Percentiles rank a stretch among this genome's conserved stretches.
Evolutionary conservation across 1,140 invertebrate species (phyloP).

Genomic region (Zaprionus africanus): DNA sequence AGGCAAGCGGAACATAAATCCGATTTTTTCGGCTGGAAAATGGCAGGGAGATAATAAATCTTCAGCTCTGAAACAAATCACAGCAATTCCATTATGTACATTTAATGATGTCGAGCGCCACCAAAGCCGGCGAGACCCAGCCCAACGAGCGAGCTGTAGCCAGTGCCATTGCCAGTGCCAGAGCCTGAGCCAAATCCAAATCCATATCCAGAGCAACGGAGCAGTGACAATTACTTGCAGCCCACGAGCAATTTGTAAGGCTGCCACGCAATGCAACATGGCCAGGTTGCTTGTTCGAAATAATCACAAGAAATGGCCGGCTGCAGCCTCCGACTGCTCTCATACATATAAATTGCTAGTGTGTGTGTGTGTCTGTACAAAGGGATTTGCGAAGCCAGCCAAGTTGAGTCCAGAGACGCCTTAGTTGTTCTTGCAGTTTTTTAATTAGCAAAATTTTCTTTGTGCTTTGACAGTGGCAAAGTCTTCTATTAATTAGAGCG

Average conservation of each 20-base stretch:
- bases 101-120: conserved; percentile 74
- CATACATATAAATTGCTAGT: conserved; percentile 8
- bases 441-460: conserved; percentile 78
- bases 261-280: conserved; percentile 57
- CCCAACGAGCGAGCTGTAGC: conserved; percentile 29
- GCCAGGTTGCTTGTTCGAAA: conserved; percentile 71
- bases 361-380: conserved; percentile 6
- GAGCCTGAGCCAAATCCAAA: conserved; percentile 40
- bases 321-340: conserved; percentile 7
- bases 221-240: conserved; percentile 80
- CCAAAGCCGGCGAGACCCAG: conserved; percentile 12
- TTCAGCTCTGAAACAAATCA: conserved; percentile 71
- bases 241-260: conserved; percentile 72
- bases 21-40: conserved; percentile 78
- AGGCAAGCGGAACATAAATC: conserved; percentile 75
- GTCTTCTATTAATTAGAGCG: conserved; percentile 75
- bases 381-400: conserved; percentile 28
- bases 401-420: conserved; percentile 40
- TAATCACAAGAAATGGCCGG: conserved; percentile 75
- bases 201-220: conserved; percentile 61
- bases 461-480: conserved; percentile 70
- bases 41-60: conserved; percentile 75
- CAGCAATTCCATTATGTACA: conserved; percentile 79
- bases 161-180: conserved; percentile 24
- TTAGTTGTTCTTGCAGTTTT: conserved; percentile 57